Conservation (phyloP, 2,888 invertebrate genomes). For the Thysanoteuthis rhombus region DNA sequence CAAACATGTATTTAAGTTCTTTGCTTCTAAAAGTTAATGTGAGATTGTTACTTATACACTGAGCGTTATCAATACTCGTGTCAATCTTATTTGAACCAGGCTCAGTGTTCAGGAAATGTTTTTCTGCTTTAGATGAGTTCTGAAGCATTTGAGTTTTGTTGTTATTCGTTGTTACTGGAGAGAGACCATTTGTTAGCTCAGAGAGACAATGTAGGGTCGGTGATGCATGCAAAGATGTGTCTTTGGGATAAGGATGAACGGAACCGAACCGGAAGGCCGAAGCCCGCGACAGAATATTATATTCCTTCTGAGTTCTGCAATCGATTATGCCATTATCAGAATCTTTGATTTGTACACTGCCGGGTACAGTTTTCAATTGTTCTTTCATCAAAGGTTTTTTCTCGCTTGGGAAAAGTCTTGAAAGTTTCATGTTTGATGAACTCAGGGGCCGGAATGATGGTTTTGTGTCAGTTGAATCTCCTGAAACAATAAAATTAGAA, state of each 20-base stretch:
- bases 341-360: background rate
- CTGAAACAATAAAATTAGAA: background rate
- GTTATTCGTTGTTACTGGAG: background rate
- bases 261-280: constrained; percentile 14
- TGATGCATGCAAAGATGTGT: background rate
- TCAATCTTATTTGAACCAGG: background rate
- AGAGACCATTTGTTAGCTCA: constrained; percentile 18
- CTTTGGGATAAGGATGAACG: background rate
- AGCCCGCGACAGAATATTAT: background rate
- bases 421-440: background rate
- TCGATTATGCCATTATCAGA: background rate
- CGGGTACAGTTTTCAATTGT: background rate
- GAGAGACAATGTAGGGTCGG: background rate
- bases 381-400: background rate
- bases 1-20: constrained; percentile 28
- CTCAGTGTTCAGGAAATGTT: background rate
- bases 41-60: background rate
- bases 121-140: background rate
- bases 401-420: background rate
- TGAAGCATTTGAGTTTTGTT: background rate
- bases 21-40: constrained; percentile 15
- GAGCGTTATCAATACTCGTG: background rate
- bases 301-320: background rate
- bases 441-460: background rate
- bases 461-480: background rate